Conservation (phyloP, 2,113 vertebrate genomes). For the Haliaeetus leucogaster region DNA sequence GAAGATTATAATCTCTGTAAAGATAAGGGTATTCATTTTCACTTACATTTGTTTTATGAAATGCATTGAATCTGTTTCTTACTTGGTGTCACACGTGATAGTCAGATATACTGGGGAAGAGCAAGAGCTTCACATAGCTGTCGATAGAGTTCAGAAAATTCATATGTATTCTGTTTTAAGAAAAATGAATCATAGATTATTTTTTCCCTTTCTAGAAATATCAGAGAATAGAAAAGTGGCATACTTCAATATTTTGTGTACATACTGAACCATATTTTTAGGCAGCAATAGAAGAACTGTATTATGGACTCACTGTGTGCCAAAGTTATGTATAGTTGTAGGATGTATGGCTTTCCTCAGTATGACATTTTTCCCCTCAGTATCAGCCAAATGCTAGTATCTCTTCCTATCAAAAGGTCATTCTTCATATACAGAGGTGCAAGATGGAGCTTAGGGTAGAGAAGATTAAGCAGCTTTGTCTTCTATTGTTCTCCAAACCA, state of each 20-base stretch:
- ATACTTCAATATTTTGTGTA: not conserved
- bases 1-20: not conserved
- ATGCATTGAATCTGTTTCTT: not conserved
- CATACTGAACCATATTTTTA: not conserved
- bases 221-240: not conserved
- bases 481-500: not conserved
- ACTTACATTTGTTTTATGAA: not conserved
- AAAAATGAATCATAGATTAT: not conserved
- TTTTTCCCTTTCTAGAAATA: not conserved
- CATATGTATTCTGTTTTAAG: not conserved
- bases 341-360: not conserved
- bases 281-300: not conserved
- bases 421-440: not conserved
- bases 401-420: not conserved
- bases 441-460: not conserved
- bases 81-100: not conserved
- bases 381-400: accelerated
- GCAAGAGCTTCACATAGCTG: not conserved
- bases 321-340: accelerated
- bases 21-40: not conserved
- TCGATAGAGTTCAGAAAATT: not conserved
- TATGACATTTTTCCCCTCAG: not conserved
- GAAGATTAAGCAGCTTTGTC: not conserved
- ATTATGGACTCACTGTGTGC: not conserved
- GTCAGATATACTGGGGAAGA: not conserved